A percentile compares a stretch with the other conserved stretches of the same genome.
Evolutionary conservation across 2,888 invertebrate genomes (phyloP).

Genomic region (Epistrophe grossulariae): DNA sequence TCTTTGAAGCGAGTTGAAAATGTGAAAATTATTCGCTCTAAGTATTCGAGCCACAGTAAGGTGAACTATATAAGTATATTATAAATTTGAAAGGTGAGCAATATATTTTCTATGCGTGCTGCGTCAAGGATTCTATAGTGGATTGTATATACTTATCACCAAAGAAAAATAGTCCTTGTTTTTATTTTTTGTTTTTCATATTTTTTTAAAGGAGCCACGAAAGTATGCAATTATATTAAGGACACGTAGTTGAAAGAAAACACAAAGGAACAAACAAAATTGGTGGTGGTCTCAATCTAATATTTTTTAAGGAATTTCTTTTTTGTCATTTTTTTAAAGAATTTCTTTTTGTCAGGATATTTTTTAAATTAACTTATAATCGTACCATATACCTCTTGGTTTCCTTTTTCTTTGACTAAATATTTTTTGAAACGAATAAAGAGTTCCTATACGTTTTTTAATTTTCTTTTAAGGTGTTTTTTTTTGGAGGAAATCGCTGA

Average conservation of each 20-base stretch:
- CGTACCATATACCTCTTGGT: too few relatives aligned
- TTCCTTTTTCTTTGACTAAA: not conserved
- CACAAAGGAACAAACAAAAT: constrained; percentile 24
- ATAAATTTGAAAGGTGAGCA: constrained; percentile 9
- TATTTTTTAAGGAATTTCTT: not conserved
- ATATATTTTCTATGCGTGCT: constrained; percentile 30
- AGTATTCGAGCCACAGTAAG: constrained; percentile 22
- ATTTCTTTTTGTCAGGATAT: constrained; percentile 11
- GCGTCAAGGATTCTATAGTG: constrained; percentile 15
- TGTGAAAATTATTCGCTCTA: constrained; percentile 64
- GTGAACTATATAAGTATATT: constrained; percentile 10
- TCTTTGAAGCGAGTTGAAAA: constrained; percentile 40
- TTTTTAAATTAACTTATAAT: not conserved
- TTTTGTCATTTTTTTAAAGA: not conserved
- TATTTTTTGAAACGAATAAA: not conserved
- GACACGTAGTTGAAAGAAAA: constrained; percentile 6
- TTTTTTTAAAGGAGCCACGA: not conserved
- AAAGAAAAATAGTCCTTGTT: constrained; percentile 1
- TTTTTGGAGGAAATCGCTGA: too few relatives aligned
- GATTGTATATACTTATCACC: not conserved
- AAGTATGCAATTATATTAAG: constrained; percentile 23
- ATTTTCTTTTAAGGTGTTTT: too few relatives aligned
- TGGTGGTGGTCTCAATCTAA: constrained; percentile 2
- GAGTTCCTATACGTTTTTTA: too few relatives aligned
- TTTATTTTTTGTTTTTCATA: not conserved